Percentiles rank a stretch among this genome's conserved stretches.
Evolutionary conservation across 2,113 vertebrate species (phyloP).

Genomic region (Vulpes lagopus): DNA sequence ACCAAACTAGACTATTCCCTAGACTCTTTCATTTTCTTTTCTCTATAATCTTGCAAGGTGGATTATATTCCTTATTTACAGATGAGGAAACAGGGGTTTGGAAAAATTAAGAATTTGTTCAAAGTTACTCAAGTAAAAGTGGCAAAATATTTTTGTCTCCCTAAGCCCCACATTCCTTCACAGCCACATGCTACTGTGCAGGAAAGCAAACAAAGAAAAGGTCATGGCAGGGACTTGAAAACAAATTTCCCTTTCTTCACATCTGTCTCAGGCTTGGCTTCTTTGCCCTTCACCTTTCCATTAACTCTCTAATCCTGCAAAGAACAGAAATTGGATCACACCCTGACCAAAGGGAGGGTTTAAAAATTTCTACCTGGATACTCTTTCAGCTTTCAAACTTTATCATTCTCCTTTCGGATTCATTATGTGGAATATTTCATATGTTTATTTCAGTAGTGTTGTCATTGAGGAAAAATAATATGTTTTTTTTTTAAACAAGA

Average conservation of each 20-base stretch:
- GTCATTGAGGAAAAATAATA: neutral
- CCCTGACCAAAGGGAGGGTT: constrained; percentile 1
- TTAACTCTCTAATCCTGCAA: constrained; percentile 70
- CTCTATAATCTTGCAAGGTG: neutral
- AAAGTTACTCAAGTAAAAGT: neutral
- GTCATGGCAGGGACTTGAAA: constrained; percentile 65
- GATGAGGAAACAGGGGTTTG: neutral
- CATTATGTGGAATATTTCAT: neutral
- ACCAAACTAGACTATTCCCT: neutral
- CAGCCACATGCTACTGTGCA: neutral
- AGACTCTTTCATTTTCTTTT: neutral
- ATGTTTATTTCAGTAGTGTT: neutral
- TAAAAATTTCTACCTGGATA: neutral
- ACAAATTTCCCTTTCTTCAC: constrained; percentile 68
- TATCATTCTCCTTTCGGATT: neutral
- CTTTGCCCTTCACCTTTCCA: constrained; percentile 75
- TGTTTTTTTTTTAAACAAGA: neutral
- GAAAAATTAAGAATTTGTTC: constrained; percentile 10
- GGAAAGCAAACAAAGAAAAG: constrained; percentile 72
- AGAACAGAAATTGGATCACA: constrained; percentile 65
- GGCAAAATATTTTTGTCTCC: constrained; percentile 36
- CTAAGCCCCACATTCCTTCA: neutral
- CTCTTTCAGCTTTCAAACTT: neutral
- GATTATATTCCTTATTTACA: neutral
- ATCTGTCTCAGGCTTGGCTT: constrained; percentile 70